phyloP scores from a whole-genome alignment of 2,888 invertebrate genomes.

The Oxyteleia sp. region DNA sequence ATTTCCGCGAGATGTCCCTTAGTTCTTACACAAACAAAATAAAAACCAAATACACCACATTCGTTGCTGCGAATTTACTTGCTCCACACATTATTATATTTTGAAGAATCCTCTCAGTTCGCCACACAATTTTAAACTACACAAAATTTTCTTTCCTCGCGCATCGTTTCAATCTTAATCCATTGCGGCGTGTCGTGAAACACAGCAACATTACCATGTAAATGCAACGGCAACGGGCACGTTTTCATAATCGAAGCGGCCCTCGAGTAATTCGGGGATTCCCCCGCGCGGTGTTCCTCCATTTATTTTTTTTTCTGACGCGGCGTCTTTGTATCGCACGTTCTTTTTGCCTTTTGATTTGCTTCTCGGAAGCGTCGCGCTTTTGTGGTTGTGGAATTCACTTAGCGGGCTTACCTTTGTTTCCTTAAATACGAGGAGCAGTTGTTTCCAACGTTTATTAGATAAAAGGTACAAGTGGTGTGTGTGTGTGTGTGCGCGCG shows the following conservation, averaged over 20 bases:
- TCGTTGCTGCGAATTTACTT: no score
- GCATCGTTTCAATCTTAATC: conserved; percentile 17
- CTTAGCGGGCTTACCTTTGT: conserved; percentile 85
- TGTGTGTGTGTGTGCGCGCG: no score
- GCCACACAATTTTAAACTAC: no score
- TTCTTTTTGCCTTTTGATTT: conserved; percentile 51
- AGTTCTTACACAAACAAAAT: no score
- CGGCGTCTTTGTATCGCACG: conserved; percentile 10
- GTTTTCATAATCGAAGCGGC: conserved; percentile 36
- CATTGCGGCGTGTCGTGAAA: conserved; percentile 8
- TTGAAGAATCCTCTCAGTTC: no score
- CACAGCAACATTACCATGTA: conserved; percentile 28
- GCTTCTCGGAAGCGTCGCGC: conserved; percentile 18
- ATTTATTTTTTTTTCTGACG: background rate
- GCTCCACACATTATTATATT: no score
- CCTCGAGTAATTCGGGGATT: conserved; percentile 11
- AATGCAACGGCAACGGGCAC: conserved; percentile 5
- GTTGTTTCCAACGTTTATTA: conserved; percentile 84
- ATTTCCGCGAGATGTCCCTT: no score
- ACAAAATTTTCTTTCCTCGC: no score
- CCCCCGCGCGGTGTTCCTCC: no score
- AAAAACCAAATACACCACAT: no score
- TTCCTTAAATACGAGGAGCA: conserved; percentile 81
- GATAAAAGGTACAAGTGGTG: conserved; percentile 78
- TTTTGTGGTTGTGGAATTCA: conserved; percentile 81